Evolutionary conservation across 2,113 vertebrate genomes (phyloP), one percentile per base, ranked within the genome.

Genomic region (Tinamus guttatus): DNA sequence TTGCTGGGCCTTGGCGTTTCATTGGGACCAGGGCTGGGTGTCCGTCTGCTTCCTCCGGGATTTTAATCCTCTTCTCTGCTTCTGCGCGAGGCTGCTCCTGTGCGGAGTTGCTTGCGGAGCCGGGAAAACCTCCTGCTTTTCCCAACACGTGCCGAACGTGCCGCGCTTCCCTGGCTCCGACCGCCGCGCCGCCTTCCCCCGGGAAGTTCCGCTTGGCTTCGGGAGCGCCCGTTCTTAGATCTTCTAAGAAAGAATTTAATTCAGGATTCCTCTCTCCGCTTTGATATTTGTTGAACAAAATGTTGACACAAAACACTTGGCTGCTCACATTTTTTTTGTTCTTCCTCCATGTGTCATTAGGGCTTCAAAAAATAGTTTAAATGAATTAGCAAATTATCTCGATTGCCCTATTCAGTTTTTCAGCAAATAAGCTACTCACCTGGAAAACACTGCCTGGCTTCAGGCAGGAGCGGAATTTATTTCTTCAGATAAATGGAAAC

Each of bases 331-430:
- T 54, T 27, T 15, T 18, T 14, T 7, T 19, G 14, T 10, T 27
- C 25, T 52, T 52, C 52, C 52, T 28, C 51, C 24, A 54, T 27
- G 28, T 36, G 63, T 43, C 56, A 67, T 79, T 85, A 64, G 76
- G 81, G 51, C 51, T 77, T 87, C 3, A 38, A 74, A 69, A 70
- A 9, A 24, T 0, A 60, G 40, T 63, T 75, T 56, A 84, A 94
- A 91, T 60, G 51, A 94, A 92, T 94, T 93, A 95, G 91, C 59
- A 77, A 92, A 94, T 95, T 87, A 85, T 95, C 93, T 91, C 91
- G 94, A 91, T 95, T 80, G 87, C 87, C 95, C 85, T 73, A 49
- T 76, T 95, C 93, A 54, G 81, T 87, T 89, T 89, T 94, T 75
- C 84, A 91, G 74, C 4, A 2, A 74, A 81, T 70, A 78, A 94